A percentile compares a stretch with the other conserved stretches of the same genome.
phyloP scores from a whole-genome alignment of 2,113 vertebrate species.

The Muntiacus reevesi region DNA sequence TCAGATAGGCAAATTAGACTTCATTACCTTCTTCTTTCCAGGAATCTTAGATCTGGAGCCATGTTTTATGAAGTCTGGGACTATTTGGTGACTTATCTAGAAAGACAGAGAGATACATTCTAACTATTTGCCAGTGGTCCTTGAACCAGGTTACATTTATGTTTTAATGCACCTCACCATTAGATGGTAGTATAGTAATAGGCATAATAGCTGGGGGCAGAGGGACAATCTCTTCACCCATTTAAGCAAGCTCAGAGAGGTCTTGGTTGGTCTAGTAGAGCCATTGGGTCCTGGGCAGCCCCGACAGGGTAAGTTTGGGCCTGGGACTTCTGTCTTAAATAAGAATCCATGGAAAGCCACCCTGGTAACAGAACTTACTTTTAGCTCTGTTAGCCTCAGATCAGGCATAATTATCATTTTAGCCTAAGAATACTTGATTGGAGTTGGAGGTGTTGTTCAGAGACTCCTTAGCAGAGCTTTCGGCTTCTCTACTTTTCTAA shows the following conservation, averaged over 20 bases:
- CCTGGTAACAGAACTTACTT: background rate
- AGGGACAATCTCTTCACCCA: background rate
- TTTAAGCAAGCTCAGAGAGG: background rate
- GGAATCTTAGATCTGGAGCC: background rate
- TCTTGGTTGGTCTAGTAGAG: background rate
- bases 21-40: background rate
- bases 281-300: background rate
- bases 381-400: background rate
- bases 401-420: background rate
- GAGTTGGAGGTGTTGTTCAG: background rate
- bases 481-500: background rate
- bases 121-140: background rate
- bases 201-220: background rate
- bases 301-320: background rate
- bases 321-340: background rate
- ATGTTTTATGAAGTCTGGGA: background rate
- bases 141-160: background rate
- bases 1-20: background rate
- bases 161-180: slow-evolving; percentile 52
- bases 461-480: background rate
- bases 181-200: slow-evolving; percentile 63
- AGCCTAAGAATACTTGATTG: background rate
- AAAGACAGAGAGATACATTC: background rate
- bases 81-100: background rate
- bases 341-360: background rate